These are phyloP conservation scores for Pygathrix nemaeus DNA, from an alignment of 2,113 vertebrate species.

Conservation along the genomic window DNA sequence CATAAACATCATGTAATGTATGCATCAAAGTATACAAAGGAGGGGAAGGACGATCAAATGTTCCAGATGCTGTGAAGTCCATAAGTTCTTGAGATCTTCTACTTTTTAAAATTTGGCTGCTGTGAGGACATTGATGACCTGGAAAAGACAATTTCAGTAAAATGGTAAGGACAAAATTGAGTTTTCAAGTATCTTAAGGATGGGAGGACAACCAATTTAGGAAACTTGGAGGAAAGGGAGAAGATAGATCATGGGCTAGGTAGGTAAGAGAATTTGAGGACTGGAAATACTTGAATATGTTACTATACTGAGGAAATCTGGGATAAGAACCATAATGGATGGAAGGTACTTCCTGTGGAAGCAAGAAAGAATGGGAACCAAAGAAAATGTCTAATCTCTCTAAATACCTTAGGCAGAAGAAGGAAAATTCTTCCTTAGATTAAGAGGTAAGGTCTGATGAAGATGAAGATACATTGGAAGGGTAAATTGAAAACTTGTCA, in stretches of 20 bases:
- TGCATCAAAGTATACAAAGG: neutral
- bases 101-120: neutral
- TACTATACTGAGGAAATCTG: neutral
- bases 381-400: neutral
- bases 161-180: neutral
- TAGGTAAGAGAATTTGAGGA: neutral
- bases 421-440: neutral
- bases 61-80: neutral
- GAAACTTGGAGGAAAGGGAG: neutral
- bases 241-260: neutral
- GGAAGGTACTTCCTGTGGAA: neutral
- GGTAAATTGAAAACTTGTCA: neutral
- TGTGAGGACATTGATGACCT: neutral
- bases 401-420: neutral
- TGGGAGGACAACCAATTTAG: neutral
- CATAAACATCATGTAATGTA: neutral
- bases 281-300: neutral
- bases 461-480: neutral
- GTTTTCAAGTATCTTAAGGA: neutral
- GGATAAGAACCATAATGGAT: neutral
- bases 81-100: neutral
- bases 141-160: neutral
- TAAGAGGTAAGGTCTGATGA: neutral
- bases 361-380: neutral
- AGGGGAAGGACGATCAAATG: neutral